Evolutionary conservation across 2,797 vertebrate species (phyloP), one percentile per base, ranked within the genome.

Genomic region (Cheirogaleus major): DNA sequence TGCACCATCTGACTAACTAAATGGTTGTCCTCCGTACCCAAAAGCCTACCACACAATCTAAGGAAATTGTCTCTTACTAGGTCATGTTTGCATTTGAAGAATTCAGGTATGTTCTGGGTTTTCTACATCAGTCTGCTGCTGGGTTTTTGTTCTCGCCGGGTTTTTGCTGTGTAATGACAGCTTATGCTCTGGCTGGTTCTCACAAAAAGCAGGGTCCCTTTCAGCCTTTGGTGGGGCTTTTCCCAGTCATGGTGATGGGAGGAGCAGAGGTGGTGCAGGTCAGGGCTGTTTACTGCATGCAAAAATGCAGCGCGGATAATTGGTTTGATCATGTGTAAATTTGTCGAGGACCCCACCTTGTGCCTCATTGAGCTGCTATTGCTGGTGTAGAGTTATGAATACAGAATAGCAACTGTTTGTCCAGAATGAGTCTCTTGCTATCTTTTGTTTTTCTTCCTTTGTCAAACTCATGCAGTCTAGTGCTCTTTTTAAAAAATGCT

Each of bases 21-120:
- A 99, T 99, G 99, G 97, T 98, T 97, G 97, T 98, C 96, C 98
- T 98, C 95, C 61, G 81, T 72, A 52, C 97, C 97, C 91, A 97
- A 97, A 98, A 98, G 98, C 97, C 96, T 94, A 93, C 98, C 98
- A 94, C 97, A 95, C 93, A 96, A 97, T 97, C 95, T 86, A 96
- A 97, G 98, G 98, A 97, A 86, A 98, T 97, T 97, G 96, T 95
- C 97, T 98, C 98, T 97, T 96, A 95, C 98, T 99, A 99, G 99
- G 98, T 98, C 99, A 99, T 99, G 99, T 99, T 99, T 98, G 99
- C 99, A 98, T 99, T 99, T 99, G 99, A 99, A 96, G 99, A 99
- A 99, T 99, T 99, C 94, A 99, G 99, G 99, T 99, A 99, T 97
- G 99, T 98, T 98, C 95, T 95, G 94, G 96, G 93, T 96, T 98